Base-by-base conservation (phyloP, 2,797 vertebrate species). In the Sciurus vulgaris region DNA sequence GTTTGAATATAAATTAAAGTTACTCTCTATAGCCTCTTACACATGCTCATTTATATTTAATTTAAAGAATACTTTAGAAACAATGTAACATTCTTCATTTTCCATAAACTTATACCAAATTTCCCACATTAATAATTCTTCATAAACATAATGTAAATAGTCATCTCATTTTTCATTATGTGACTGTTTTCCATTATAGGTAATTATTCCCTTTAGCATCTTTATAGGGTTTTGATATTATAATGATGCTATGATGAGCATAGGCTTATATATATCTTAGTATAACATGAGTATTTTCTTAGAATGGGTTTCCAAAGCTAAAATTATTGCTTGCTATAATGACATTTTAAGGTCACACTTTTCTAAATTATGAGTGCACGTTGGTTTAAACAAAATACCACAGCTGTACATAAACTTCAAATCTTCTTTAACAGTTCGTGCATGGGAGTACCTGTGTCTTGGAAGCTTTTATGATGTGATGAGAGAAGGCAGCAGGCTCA, bases 381-480 rank as follows among this genome's bases (percentile, higher is more conserved):
- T 88, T 44, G 67, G 28, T 86, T 90, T 92, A 22, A 12, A 77
- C 54, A 73, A 91, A 83, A 89, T 11, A 35, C 3, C n/a, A 33
- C 33, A 81, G 93, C 28, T 95, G 69, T 72, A 89, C 65, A 74
- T 77, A 94, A 93, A 89, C 85, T 86, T 61, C 14, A 76, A 56
- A 41, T 91, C 73, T 69, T 92, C 86, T 92, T 94, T 89, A 82
- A 87, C 94, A 95, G 84, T 93, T 92, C 47, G 61, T 91, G 93
- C 96, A 91, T 83, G 51, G 77, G 84, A 82, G 44, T 67, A 15
- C 81, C 82, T 95, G 77, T 69, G 59, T 91, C 87, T 86, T 89
- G 95, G 86, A 95, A 81, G 92, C 88, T 97, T 97, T 98, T 96
- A 92, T 96, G 92, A 95, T 78, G 97, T 95, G 95, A 89, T 94